Percentiles rank a stretch among this genome's conserved stretches.
Evolutionary conservation across 2,113 vertebrate genomes (phyloP).

Genomic region (Aegypius monachus): DNA sequence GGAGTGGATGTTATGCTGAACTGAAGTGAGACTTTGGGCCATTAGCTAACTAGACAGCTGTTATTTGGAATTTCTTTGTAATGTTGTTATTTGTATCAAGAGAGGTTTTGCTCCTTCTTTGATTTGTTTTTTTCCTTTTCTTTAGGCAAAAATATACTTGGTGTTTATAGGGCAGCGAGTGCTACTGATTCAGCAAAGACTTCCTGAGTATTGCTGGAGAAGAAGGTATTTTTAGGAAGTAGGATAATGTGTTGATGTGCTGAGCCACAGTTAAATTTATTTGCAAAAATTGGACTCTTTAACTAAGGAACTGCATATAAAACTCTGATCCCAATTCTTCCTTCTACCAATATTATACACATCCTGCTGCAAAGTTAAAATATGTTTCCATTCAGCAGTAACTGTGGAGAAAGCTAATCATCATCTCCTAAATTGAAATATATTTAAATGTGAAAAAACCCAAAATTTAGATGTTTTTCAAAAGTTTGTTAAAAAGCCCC

Average conservation of each 20-base stretch:
- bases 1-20: background rate
- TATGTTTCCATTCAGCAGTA: background rate
- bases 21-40: background rate
- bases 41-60: background rate
- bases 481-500: background rate
- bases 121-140: background rate
- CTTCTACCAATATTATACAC: background rate
- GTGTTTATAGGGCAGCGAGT: background rate
- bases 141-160: background rate
- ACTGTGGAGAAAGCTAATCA: background rate
- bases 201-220: background rate
- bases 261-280: background rate
- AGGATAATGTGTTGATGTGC: background rate
- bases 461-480: background rate
- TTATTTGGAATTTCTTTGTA: background rate
- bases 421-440: background rate
- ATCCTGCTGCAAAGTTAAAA: background rate
- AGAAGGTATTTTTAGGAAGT: background rate
- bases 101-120: background rate
- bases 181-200: background rate
- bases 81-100: background rate
- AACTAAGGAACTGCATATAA: background rate
- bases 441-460: rapidly evolving
- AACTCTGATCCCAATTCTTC: background rate
- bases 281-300: background rate